Percentiles rank a stretch among this genome's conserved stretches.
Conservation (phyloP, 2,888 invertebrate genomes). For the Diloba caeruleocephala region DNA sequence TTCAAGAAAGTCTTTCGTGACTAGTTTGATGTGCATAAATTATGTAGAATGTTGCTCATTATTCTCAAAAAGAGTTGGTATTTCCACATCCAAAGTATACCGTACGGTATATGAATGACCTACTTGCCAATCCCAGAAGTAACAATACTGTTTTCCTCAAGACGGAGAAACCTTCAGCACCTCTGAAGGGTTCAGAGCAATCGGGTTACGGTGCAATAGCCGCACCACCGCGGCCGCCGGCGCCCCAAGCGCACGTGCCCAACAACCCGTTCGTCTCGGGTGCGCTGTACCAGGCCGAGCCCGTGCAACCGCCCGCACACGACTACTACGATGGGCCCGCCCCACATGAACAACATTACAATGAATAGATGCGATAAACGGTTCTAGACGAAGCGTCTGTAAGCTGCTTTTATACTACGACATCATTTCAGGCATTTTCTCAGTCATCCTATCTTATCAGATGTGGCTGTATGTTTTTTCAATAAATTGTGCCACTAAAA, state of each 20-base stretch:
- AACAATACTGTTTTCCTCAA: constrained; percentile 48
- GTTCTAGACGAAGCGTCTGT: background rate
- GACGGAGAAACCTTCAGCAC: constrained; percentile 79
- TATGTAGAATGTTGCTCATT: too few relatives aligned
- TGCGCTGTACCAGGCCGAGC: constrained; percentile 89
- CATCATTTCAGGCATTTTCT: background rate
- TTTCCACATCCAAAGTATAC: too few relatives aligned
- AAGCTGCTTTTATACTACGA: constrained; percentile 4
- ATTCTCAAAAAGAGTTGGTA: too few relatives aligned
- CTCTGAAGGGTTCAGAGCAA: constrained; percentile 74
- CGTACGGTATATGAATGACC: too few relatives aligned
- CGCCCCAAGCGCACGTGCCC: constrained; percentile 90
- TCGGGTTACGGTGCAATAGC: constrained; percentile 81
- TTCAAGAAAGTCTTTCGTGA: too few relatives aligned
- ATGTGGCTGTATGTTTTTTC: too few relatives aligned
- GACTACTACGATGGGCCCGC: constrained; percentile 79
- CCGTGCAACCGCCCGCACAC: constrained; percentile 91
- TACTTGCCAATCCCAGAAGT: too few relatives aligned
- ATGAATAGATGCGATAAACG: constrained; percentile 15
- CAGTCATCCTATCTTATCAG: too few relatives aligned
- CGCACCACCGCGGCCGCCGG: constrained; percentile 80
- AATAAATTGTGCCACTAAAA: too few relatives aligned
- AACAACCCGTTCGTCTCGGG: constrained; percentile 90
- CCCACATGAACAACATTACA: constrained; percentile 32
- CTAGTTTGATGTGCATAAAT: too few relatives aligned